Evolutionary conservation across 2,888 invertebrate genomes (phyloP), one percentile per base, ranked within the genome.

Genomic region (Euzetes globulus): DNA sequence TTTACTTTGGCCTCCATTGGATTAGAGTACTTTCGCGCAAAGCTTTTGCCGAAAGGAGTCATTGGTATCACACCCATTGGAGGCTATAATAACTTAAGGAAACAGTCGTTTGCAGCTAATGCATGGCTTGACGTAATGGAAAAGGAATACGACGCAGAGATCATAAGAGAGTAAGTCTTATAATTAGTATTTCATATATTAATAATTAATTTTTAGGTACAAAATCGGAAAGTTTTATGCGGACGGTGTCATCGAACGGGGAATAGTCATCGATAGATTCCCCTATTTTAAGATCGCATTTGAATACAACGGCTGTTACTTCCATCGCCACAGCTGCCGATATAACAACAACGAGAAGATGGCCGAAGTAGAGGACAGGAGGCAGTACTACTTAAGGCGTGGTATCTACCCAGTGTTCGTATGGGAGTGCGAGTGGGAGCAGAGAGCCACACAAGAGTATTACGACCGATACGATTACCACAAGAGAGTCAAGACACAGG

Each of bases 1-100:
- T 72, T 72, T 19, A 72, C 72, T n/a, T 19, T 72, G 15, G 72
- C 72, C 13, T 6, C 11, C 11, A 50, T 72, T n/a, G 72, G 50
- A 11, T 19, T 52, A 11, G 72, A 72, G 19, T 52, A n/a, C 19
- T 72, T 55, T 22, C 7, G 58, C 27, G 33, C 72, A 19, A 52
- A 55, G 15, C 2, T 72, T 9, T 19, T 72, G 5, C 17, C 65
- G 2, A 15, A 29, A 17, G 7, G 58, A 2, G 22, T 29, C 9
- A 55, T 72, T 9, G 72, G 72, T 15, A 58, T 72, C 4, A 55
- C 58, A 17, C 72, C 72, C 5, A 29, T 55, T 15, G 19, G 15
- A 29, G 52, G 58, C 2, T 72, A 72, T 72, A 50, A 27, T 15
- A 25, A 22, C 9, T 27, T 9, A 7, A 6, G 58, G 7, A 22